These are phyloP conservation scores for Momotus momota DNA, from an alignment of 2,797 vertebrate species.

Conservation along the genomic window DNA sequence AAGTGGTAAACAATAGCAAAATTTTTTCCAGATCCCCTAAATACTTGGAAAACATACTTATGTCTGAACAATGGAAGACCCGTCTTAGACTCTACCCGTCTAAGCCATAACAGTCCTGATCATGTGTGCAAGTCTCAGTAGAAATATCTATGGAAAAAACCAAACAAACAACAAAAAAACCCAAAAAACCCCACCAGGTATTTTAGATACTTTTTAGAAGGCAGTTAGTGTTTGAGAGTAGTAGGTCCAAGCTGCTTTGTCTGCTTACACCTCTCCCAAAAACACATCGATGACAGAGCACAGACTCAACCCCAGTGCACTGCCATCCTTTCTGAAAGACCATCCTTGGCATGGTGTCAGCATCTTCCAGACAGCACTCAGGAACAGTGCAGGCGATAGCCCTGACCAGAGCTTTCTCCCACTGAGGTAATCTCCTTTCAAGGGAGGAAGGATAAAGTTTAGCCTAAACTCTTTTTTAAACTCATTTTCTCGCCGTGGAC, in stretches of 20 bases:
- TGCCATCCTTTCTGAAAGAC: neutral
- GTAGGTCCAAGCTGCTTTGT: neutral
- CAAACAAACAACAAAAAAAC: no score
- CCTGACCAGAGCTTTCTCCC: neutral
- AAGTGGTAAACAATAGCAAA: neutral
- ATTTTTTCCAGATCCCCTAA: neutral
- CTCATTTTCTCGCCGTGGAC: neutral
- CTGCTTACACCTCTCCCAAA: neutral
- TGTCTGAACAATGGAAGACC: neutral
- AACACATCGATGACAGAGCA: neutral
- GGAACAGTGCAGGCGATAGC: neutral
- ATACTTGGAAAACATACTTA: neutral
- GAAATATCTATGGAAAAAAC: neutral
- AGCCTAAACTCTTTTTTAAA: neutral
- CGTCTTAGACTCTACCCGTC: neutral
- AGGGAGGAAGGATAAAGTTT: neutral
- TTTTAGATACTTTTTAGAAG: neutral
- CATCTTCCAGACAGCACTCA: neutral
- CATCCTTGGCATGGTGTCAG: rapidly evolving
- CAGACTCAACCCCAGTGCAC: neutral
- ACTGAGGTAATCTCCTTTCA: neutral
- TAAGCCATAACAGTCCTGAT: neutral
- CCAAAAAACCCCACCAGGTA: neutral
- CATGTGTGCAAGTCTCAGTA: rapidly evolving
- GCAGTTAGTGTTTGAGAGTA: neutral